Conservation (phyloP, 2,113 vertebrate species). For the Emydura subglobosa region DNA sequence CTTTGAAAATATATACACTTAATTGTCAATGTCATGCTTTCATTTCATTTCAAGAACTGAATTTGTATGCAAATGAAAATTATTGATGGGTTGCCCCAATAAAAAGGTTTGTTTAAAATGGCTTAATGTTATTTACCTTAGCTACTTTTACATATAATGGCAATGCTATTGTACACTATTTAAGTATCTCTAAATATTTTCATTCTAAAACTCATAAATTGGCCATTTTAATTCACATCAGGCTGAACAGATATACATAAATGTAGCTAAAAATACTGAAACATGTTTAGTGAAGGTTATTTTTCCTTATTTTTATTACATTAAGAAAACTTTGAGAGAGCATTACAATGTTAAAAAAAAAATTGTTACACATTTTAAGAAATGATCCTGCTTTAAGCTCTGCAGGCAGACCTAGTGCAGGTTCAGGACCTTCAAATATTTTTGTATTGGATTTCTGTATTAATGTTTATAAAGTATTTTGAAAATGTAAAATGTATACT, state of each 20-base stretch:
- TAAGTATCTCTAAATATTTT: neutral
- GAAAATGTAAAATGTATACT: neutral
- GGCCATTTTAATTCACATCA: neutral
- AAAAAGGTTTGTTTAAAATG: too few relatives aligned
- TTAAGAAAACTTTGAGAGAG: neutral
- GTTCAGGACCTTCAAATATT: neutral
- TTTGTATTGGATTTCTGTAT: neutral
- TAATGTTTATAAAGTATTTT: neutral
- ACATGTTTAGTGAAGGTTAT: neutral
- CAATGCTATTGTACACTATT: neutral
- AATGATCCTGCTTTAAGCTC: neutral
- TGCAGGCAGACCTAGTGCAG: neutral
- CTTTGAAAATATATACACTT: neutral
- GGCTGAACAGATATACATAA: neutral
- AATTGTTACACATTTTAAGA: neutral
- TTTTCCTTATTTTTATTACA: neutral
- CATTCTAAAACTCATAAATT: neutral
- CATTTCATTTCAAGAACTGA: neutral
- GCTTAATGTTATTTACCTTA: neutral
- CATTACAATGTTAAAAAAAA: neutral
- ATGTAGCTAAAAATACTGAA: neutral
- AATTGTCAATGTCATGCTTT: neutral
- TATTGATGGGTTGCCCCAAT: neutral
- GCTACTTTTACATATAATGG: too few relatives aligned
- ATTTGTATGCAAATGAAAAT: neutral